These are phyloP conservation scores for Spisula solida DNA, from an alignment of 2,888 invertebrate species.

Conservation along the genomic window DNA sequence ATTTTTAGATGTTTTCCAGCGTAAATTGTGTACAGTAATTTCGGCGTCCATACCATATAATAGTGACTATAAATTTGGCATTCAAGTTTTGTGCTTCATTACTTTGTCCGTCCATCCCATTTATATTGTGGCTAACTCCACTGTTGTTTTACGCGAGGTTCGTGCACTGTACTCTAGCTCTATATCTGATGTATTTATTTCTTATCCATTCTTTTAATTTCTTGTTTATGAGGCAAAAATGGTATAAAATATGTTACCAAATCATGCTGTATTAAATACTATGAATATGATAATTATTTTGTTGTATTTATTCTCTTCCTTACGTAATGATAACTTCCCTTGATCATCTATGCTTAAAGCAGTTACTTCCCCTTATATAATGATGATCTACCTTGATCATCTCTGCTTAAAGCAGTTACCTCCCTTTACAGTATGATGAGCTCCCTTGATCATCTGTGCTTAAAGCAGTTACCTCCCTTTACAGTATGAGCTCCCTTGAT, in stretches of 20 bases:
- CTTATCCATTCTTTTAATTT: background rate
- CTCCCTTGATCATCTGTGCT: background rate
- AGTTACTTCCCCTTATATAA: background rate
- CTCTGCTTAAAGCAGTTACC: background rate
- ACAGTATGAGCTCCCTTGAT: background rate
- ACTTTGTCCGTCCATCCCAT: background rate
- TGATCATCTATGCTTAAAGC: background rate
- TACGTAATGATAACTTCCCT: background rate
- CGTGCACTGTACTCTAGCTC: background rate
- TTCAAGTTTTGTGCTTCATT: background rate
- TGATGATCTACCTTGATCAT: background rate
- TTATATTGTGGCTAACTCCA: background rate
- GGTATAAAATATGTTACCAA: slow-evolving; percentile 10
- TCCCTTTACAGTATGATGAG: background rate
- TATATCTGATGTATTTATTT: background rate
- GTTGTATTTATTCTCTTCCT: slow-evolving; percentile 5
- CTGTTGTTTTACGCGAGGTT: background rate
- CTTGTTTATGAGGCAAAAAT: slow-evolving; percentile 24
- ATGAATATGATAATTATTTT: background rate
- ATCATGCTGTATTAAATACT: background rate
- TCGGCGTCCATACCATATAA: background rate
- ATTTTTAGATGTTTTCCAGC: background rate
- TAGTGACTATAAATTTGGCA: background rate
- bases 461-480: background rate
- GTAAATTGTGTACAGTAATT: background rate